A percentile compares a stretch with the other conserved stretches of the same genome.
These are phyloP conservation scores for Galbula dea DNA, from an alignment of 2,113 vertebrate genomes.

Conservation along the genomic window DNA sequence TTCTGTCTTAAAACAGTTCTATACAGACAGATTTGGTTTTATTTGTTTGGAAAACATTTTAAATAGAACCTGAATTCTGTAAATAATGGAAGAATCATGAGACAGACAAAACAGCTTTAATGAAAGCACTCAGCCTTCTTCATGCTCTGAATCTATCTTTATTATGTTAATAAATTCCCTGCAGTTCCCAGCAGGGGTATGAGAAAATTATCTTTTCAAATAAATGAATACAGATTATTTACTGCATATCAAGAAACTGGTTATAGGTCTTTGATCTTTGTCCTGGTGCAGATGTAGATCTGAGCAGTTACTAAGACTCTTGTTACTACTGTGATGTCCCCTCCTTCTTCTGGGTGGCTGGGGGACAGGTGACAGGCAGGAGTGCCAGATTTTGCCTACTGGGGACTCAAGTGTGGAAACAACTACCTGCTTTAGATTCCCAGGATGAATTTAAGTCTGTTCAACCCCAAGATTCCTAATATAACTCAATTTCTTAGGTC, in stretches of 20 bases:
- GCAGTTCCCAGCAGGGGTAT: not conserved
- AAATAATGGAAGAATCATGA: not conserved
- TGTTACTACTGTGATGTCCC: not conserved
- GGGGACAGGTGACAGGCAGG: not conserved
- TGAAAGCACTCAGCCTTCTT: not conserved
- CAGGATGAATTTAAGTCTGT: not conserved
- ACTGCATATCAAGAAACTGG: not conserved
- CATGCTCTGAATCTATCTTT: constrained; percentile 12
- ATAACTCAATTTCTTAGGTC: not conserved
- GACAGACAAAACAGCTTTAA: not conserved
- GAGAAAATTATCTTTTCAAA: constrained; percentile 26
- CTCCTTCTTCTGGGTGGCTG: not conserved
- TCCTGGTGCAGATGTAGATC: not conserved
- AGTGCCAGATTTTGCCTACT: not conserved
- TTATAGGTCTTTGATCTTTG: not conserved
- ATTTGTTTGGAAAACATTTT: constrained; percentile 10
- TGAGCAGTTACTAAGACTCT: not conserved
- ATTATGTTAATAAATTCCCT: constrained; percentile 42
- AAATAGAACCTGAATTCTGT: not conserved
- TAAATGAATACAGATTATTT: constrained; percentile 38
- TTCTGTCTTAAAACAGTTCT: not conserved
- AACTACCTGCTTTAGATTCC: not conserved
- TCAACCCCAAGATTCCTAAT: not conserved
- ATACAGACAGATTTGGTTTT: not conserved
- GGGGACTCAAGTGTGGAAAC: not conserved